These are phyloP conservation scores for Pocillopora verrucosa DNA, from an alignment of 64 coral and sea anemone genomes.

Conservation along the genomic window DNA sequence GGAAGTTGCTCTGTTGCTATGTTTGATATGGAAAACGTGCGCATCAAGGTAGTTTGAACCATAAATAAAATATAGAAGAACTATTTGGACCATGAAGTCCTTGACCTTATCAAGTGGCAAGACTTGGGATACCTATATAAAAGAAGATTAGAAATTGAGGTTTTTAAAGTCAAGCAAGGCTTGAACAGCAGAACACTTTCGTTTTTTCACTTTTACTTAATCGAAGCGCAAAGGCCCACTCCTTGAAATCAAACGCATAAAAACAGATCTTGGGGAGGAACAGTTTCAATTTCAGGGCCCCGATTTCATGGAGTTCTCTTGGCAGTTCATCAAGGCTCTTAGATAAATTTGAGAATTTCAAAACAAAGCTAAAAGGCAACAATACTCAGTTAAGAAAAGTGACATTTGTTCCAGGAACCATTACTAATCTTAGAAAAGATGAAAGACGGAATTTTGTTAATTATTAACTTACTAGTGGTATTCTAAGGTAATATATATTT, in stretches of 20 bases:
- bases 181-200: not conserved
- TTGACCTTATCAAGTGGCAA: not conserved
- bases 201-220: not conserved
- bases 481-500: too few relatives aligned
- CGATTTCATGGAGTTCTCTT: not conserved
- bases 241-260: not conserved
- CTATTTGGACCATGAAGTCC: too few relatives aligned
- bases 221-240: not conserved
- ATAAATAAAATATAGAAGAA: too few relatives aligned
- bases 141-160: not conserved
- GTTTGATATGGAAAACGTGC: too few relatives aligned
- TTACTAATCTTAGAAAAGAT: not conserved
- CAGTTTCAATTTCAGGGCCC: not conserved
- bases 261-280: not conserved
- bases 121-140: not conserved
- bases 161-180: not conserved
- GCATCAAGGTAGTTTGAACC: too few relatives aligned
- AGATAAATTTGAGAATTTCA: not conserved
- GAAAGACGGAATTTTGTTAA: not conserved
- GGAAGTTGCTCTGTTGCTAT: too few relatives aligned
- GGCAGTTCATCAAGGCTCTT: too few relatives aligned
- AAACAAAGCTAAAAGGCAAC: not conserved
- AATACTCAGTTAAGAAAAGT: not conserved
- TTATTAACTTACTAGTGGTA: not conserved
- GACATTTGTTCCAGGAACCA: not conserved